phyloP scores from a whole-genome alignment of 2,888 invertebrate genomes.

The Leptopterna dolabrata region DNA sequence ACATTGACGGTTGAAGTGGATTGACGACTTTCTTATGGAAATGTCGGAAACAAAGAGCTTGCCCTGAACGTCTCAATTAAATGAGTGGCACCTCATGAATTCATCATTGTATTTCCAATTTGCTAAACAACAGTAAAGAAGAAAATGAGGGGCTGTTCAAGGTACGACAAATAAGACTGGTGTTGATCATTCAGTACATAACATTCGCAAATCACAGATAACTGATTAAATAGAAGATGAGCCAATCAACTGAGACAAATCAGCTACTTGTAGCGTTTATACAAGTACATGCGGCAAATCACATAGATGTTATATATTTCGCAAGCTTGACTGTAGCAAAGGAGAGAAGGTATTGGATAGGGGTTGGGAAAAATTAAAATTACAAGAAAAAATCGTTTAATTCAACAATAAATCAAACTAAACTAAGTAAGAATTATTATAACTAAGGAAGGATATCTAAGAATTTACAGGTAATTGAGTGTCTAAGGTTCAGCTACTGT shows the following conservation, averaged over 20 bases:
- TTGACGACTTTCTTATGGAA: neutral
- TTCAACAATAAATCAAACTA: neutral
- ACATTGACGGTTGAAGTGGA: neutral
- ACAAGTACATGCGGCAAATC: neutral
- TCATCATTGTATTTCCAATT: neutral
- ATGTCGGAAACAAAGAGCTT: neutral
- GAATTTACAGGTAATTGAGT: neutral
- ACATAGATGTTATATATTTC: neutral
- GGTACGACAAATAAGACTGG: neutral
- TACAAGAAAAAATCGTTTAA: neutral
- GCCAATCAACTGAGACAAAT: neutral
- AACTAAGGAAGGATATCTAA: neutral
- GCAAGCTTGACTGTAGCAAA: neutral
- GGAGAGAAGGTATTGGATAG: neutral
- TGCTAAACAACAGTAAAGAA: neutral
- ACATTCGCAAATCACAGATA: neutral
- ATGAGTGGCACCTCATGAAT: neutral
- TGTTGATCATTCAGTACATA: neutral
- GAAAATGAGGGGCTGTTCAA: neutral
- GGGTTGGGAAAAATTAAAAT: neutral
- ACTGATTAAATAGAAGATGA: neutral
- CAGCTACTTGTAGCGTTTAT: neutral
- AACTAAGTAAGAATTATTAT: neutral
- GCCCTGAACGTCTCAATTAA: neutral
- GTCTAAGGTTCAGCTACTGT: neutral